Conservation (phyloP, 2,888 invertebrate genomes). For the Leucoptera coffeella region DNA sequence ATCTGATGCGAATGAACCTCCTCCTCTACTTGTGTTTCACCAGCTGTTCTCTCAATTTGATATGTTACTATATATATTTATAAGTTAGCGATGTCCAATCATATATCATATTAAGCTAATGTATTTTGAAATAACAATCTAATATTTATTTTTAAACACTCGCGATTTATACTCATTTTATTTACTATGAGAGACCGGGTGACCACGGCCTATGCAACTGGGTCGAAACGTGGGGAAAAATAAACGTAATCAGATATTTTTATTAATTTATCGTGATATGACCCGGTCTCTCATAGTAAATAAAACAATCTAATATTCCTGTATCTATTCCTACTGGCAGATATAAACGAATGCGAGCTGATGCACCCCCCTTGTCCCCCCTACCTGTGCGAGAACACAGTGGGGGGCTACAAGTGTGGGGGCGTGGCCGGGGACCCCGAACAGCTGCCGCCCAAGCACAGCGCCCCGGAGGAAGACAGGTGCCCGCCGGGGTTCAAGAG, state of each 20-base stretch:
- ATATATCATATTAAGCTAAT: neutral
- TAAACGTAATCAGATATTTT: no score
- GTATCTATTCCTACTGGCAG: constrained; percentile 23
- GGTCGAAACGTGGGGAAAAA: no score
- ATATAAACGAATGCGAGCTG: constrained; percentile 77
- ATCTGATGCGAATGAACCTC: no score
- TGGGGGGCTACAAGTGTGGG: constrained; percentile 41
- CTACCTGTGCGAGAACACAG: constrained; percentile 35
- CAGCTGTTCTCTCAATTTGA: no score
- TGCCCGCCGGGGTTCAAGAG: constrained; percentile 48
- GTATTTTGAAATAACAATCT: neutral
- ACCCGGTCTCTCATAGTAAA: no score
- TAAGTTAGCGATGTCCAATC: neutral
- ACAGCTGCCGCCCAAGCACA: constrained; percentile 11
- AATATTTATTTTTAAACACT: no score
- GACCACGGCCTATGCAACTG: no score
- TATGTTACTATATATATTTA: neutral
- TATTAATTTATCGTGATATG: no score
- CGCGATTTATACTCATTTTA: no score
- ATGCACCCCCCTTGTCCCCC: constrained; percentile 30
- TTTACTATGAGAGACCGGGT: no score
- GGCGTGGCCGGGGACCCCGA: constrained; percentile 26
- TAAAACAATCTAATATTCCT: neutral
- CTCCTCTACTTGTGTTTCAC: no score
- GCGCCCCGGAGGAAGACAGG: constrained; percentile 17